These are phyloP conservation scores for Chalcis sispes DNA, from an alignment of 2,888 invertebrate genomes.

Conservation along the genomic window DNA sequence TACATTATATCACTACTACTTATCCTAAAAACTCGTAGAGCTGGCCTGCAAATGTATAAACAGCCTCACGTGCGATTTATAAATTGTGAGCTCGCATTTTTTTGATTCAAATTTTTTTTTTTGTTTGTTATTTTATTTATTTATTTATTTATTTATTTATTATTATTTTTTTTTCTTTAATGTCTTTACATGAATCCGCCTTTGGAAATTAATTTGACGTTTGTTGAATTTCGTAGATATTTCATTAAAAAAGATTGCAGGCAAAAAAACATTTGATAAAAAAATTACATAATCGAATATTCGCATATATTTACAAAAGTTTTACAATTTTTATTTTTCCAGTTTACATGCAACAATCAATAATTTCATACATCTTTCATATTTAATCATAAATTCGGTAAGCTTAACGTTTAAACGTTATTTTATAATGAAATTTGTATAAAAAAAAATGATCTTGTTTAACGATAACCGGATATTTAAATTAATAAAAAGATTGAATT, in stretches of 20 bases:
- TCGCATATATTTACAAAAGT: slow-evolving; percentile 53
- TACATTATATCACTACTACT: slow-evolving; percentile 43
- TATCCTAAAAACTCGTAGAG: slow-evolving; percentile 43
- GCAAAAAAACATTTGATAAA: slow-evolving; percentile 23
- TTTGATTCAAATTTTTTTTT: no score
- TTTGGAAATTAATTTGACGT: slow-evolving; percentile 3
- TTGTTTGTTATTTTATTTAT: no score
- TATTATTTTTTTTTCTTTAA: slow-evolving; percentile 11
- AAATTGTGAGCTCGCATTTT: slow-evolving; percentile 32
- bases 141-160: no score
- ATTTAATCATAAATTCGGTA: slow-evolving; percentile 4
- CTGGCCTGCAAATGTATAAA: slow-evolving; percentile 49
- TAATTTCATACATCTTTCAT: slow-evolving; percentile 2
- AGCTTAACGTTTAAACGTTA: no score
- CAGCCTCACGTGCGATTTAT: slow-evolving; percentile 30
- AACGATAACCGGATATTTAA: neutral
- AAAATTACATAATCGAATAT: slow-evolving; percentile 35
- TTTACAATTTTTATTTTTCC: slow-evolving; percentile 43
- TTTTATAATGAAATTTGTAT: neutral
- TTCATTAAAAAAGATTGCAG: slow-evolving; percentile 4
- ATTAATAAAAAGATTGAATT: neutral
- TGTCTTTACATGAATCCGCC: slow-evolving; percentile 26
- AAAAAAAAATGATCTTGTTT: neutral
- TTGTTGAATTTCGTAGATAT: neutral
- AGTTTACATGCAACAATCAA: slow-evolving; percentile 32